These are phyloP conservation scores for Platyura marginata DNA, from an alignment of 1,140 invertebrate species.

Conservation along the genomic window DNA sequence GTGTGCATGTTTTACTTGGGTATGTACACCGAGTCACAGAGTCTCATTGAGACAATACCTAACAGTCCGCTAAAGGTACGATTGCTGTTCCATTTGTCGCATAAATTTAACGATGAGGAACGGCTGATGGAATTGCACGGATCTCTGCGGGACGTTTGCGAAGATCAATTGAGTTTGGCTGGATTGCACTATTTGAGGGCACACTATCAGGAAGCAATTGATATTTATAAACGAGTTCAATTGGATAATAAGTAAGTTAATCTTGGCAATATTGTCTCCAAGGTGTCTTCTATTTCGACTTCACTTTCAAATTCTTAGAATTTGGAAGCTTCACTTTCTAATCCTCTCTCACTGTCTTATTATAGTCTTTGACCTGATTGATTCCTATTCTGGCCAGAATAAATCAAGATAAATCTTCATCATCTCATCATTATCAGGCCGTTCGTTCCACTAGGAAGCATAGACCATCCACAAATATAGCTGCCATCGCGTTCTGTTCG, in stretches of 20 bases:
- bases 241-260: constrained; percentile 64
- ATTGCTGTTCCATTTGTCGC: constrained; percentile 80
- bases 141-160: constrained; percentile 67
- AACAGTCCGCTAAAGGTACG: constrained; percentile 47
- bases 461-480: no score
- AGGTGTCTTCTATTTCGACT: no score
- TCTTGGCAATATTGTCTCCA: no score
- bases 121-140: constrained; percentile 65
- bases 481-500: no score
- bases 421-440: no score
- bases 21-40: constrained; percentile 45
- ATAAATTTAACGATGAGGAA: constrained; percentile 81
- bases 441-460: no score
- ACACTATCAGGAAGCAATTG: constrained; percentile 97
- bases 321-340: neutral
- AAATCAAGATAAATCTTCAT: no score
- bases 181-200: constrained; percentile 90
- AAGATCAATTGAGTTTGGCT: constrained; percentile 90
- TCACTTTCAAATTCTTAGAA: neutral
- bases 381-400: no score
- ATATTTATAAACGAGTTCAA: constrained; percentile 92
- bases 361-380: no score
- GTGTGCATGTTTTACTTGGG: constrained; percentile 94
- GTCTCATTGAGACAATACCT: constrained; percentile 36
- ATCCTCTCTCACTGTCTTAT: neutral